Conservation (phyloP, 2,113 vertebrate genomes). For the Seriola quinqueradiata region DNA sequence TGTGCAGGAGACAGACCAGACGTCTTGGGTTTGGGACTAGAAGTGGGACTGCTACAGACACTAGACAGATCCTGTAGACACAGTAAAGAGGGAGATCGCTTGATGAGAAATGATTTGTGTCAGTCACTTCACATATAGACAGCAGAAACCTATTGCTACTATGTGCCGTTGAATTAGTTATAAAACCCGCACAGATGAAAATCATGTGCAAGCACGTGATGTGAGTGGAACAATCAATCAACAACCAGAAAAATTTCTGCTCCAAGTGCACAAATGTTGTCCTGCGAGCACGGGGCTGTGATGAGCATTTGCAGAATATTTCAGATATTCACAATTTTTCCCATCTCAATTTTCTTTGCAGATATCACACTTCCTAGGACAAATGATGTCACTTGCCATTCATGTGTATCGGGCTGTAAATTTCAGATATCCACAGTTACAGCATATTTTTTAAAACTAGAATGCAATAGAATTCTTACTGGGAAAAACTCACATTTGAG, state of each 20-base stretch:
- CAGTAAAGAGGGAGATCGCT: conserved; percentile 9
- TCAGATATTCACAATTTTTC: neutral
- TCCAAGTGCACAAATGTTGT: too few species aligned
- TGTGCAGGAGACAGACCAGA: conserved; percentile 88
- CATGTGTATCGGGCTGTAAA: neutral
- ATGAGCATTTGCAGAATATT: too few species aligned
- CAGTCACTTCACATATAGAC: neutral
- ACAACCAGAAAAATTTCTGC: too few species aligned
- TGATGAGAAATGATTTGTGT: conserved; percentile 7
- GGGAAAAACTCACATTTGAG: too few species aligned
- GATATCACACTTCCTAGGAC: neutral
- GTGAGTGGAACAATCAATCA: too few species aligned
- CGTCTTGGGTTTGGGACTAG: conserved; percentile 95
- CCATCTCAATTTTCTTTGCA: too few species aligned
- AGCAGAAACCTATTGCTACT: neutral
- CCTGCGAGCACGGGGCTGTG: too few species aligned
- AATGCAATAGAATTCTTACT: too few species aligned
- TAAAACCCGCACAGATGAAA: too few species aligned
- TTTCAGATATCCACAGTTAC: neutral
- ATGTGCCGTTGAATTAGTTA: too few species aligned
- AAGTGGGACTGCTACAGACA: conserved; percentile 96
- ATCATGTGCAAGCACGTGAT: too few species aligned
- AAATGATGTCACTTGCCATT: neutral
- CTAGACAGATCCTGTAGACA: conserved; percentile 92
- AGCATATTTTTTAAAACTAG: neutral